Evolutionary conservation across 2,888 invertebrate species (phyloP).

Genomic region (Glyphotaelius pellucidus): DNA sequence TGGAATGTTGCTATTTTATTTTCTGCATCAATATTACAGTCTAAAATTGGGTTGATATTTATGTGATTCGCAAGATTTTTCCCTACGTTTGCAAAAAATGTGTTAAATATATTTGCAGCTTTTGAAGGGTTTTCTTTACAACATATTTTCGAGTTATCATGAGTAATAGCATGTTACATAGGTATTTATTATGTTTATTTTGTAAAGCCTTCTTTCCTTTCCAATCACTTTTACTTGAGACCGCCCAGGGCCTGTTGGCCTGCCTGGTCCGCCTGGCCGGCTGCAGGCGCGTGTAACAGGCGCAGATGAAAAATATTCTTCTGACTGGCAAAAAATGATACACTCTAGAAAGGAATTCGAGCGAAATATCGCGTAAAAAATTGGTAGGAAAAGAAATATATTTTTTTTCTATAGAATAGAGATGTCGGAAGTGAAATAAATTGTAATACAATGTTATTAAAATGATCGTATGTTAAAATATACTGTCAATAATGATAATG

Average conservation of each 20-base stretch:
- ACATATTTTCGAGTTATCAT: too few relatives aligned
- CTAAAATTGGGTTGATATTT: too few relatives aligned
- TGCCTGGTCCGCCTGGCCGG: too few relatives aligned
- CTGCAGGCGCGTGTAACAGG: neutral
- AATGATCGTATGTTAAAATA: neutral
- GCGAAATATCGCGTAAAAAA: neutral
- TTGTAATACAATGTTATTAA: neutral
- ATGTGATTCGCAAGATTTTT: too few relatives aligned
- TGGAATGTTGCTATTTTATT: too few relatives aligned
- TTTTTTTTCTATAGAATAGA: neutral
- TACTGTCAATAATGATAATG: neutral
- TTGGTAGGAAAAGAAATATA: neutral
- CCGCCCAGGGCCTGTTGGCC: neutral
- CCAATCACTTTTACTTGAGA: neutral
- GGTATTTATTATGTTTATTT: neutral
- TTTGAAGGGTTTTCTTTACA: too few relatives aligned
- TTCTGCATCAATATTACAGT: too few relatives aligned
- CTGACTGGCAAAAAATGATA: neutral
- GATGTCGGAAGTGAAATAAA: neutral
- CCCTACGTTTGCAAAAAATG: too few relatives aligned
- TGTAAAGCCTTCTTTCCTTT: neutral
- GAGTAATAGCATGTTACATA: too few relatives aligned
- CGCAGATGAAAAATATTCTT: neutral
- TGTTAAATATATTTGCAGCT: too few relatives aligned
- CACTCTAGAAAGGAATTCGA: constrained; percentile 2